phyloP scores from a whole-genome alignment of 2,113 vertebrate genomes.

The Heptranchias perlo region DNA sequence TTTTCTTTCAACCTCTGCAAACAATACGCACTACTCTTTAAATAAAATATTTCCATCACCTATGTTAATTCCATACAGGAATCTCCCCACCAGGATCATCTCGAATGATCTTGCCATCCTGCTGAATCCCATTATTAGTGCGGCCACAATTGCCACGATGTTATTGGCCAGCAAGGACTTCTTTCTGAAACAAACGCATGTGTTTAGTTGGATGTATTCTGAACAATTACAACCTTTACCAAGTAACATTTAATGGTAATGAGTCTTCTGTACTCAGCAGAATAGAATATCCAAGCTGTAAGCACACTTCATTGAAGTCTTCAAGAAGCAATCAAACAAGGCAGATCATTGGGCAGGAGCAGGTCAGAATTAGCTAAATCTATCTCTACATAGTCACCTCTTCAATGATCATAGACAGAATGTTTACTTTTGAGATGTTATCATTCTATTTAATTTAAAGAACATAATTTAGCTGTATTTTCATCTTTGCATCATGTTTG shows the following conservation, averaged over 20 bases:
- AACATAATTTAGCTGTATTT: neutral
- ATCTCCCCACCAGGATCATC: constrained; percentile 64
- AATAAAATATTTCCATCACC: constrained; percentile 47
- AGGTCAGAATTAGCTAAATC: neutral
- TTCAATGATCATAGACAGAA: neutral
- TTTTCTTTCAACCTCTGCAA: neutral
- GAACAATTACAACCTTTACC: neutral
- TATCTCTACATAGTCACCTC: neutral
- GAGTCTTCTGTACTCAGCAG: neutral
- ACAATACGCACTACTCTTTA: neutral
- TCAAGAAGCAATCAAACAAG: neutral
- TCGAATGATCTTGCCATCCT: constrained; percentile 59
- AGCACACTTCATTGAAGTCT: neutral
- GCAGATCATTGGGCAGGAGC: no score
- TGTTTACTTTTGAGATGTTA: no score
- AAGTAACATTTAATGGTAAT: neutral
- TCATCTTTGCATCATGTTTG: neutral
- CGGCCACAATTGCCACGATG: constrained; percentile 54
- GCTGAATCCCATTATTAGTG: constrained; percentile 60
- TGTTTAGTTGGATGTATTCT: neutral
- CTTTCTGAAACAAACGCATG: constrained; percentile 55
- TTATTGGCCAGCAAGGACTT: constrained; percentile 59
- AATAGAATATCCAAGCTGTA: neutral
- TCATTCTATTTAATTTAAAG: neutral
- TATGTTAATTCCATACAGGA: constrained; percentile 60